These are phyloP conservation scores for Lithophane ornitopus DNA, from an alignment of 2,888 invertebrate species.

Conservation along the genomic window DNA sequence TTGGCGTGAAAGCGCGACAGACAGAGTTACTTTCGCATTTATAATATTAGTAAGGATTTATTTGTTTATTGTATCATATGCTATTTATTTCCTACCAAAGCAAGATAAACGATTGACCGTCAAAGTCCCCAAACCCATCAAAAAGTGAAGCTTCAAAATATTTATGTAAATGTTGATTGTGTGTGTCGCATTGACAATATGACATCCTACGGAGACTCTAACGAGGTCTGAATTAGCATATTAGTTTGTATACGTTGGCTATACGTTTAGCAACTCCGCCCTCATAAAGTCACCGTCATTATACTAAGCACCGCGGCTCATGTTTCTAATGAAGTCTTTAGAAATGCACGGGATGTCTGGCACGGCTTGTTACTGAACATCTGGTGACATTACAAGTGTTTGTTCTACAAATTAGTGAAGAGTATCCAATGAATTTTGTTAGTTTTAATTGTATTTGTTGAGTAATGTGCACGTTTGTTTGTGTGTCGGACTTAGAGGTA, in stretches of 20 bases:
- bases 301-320: conserved; percentile 62
- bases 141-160: conserved; percentile 56
- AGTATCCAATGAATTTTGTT: conserved; percentile 57
- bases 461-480: conserved; percentile 54
- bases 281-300: conserved; percentile 66
- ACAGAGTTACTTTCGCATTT: no score
- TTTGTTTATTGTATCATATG: background rate
- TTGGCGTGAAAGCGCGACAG: no score
- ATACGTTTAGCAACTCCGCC: conserved; percentile 77
- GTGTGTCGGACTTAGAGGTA: conserved; percentile 41
- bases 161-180: conserved; percentile 69
- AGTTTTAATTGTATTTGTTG: conserved; percentile 51
- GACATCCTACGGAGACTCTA: conserved; percentile 66
- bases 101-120: conserved; percentile 28
- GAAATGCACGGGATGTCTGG: conserved; percentile 74
- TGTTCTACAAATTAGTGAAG: conserved; percentile 65
- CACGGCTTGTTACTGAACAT: conserved; percentile 67
- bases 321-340: conserved; percentile 73
- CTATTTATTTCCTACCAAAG: conserved; percentile 8
- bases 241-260: conserved; percentile 66
- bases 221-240: conserved; percentile 73
- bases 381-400: conserved; percentile 68
- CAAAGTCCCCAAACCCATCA: conserved; percentile 42
- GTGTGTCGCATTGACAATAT: conserved; percentile 68
- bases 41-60: no score